Evolutionary conservation across 2,797 vertebrate genomes (phyloP).

Genomic region (Toxotes lorentzi): DNA sequence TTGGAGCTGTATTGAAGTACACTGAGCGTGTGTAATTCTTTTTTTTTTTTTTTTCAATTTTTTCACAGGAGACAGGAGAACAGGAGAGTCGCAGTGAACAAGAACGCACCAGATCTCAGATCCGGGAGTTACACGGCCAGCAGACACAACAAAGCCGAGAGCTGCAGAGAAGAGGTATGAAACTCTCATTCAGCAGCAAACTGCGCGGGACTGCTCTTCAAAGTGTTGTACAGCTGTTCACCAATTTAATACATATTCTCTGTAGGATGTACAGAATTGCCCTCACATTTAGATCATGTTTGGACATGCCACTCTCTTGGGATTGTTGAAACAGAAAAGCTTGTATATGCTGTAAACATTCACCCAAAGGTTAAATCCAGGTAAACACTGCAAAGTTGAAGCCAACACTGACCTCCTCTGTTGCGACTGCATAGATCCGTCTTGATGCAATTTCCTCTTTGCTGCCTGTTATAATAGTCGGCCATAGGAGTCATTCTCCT

Average conservation of each 20-base stretch:
- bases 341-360: conserved; percentile 58
- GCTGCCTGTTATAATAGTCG: conserved; percentile 64
- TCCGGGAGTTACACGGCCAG: conserved; percentile 73
- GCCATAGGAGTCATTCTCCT: conserved; percentile 72
- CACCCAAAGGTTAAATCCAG: conserved; percentile 52
- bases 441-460: conserved; percentile 67
- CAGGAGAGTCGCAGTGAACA: conserved; percentile 74
- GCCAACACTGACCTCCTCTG: conserved; percentile 69
- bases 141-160: conserved; percentile 73
- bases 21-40: conserved; percentile 29
- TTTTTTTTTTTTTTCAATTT: not conserved
- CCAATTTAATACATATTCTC: not conserved
- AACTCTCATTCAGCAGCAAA: not conserved
- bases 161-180: conserved; percentile 75
- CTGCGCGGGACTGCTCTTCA: not conserved
- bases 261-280: not conserved
- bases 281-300: conserved; percentile 22
- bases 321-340: conserved; percentile 33
- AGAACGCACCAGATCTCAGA: conserved; percentile 68
- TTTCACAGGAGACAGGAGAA: conserved; percentile 78
- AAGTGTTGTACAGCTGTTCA: not conserved
- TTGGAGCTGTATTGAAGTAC: conserved; percentile 29
- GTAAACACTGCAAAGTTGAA: conserved; percentile 10
- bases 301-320: conserved; percentile 18
- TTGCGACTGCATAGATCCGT: conserved; percentile 48